Percentiles rank a stretch among this genome's conserved stretches.
Conservation (phyloP, 30 jellyfish, hydroid and myxozoan species). For the Turritopsis rubra region DNA sequence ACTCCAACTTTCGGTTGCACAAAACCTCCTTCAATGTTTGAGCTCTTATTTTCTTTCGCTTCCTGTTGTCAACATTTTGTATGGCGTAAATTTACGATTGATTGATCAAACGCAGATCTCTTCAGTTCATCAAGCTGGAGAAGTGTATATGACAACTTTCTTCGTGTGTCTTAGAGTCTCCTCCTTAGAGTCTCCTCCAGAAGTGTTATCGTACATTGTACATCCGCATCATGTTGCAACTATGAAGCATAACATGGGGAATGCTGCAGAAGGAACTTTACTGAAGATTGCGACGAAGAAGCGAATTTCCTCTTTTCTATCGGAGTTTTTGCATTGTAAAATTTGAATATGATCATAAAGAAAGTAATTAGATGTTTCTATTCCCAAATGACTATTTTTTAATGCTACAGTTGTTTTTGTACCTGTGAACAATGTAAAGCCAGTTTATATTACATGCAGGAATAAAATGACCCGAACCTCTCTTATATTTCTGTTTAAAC, state of each 20-base stretch:
- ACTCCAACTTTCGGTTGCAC: too few species aligned
- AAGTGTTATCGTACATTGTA: neutral
- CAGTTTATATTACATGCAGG: too few species aligned
- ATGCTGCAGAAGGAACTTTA: neutral
- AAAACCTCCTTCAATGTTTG: too few species aligned
- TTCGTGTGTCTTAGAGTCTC: neutral
- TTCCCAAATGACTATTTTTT: too few species aligned
- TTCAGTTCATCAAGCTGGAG: neutral
- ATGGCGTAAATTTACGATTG: too few species aligned
- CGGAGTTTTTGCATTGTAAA: neutral
- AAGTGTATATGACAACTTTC: neutral
- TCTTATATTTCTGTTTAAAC: too few species aligned
- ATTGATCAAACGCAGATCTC: neutral
- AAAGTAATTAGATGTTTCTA: neutral
- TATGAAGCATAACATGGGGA: neutral
- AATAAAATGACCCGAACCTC: too few species aligned
- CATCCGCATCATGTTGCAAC: neutral
- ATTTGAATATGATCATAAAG: too few species aligned
- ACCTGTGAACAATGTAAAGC: too few species aligned
- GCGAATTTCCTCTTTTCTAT: neutral
- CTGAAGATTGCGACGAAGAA: neutral
- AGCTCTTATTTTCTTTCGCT: too few species aligned
- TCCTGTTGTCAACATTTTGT: neutral
- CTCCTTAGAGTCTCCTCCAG: neutral
- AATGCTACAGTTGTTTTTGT: too few species aligned